phyloP scores from a whole-genome alignment of 2,113 vertebrate genomes.

The Diphyllodes magnificus region DNA sequence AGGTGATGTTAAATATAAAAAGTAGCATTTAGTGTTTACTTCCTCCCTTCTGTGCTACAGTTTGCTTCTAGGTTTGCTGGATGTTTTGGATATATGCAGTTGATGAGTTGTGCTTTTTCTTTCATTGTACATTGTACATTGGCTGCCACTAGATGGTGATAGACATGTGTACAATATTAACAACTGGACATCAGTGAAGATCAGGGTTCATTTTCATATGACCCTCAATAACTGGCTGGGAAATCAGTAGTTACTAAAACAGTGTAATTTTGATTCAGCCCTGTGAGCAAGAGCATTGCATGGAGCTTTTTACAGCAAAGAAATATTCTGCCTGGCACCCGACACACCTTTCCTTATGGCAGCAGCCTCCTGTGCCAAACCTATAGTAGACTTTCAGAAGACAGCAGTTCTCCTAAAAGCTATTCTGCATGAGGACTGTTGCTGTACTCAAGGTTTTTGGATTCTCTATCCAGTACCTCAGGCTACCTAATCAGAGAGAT shows the following conservation, averaged over 20 bases:
- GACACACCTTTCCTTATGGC: not conserved
- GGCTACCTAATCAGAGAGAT: not conserved
- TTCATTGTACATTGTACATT: not conserved
- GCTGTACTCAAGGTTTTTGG: not conserved
- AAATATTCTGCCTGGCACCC: not conserved
- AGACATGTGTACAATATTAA: slow-evolving; percentile 12
- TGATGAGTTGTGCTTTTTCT: not conserved
- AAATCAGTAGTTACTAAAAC: not conserved
- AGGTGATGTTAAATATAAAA: not conserved
- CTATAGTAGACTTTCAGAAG: not conserved
- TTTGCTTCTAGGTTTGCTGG: not conserved
- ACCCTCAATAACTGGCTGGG: not conserved
- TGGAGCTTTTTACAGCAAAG: not conserved
- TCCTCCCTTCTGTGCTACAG: not conserved
- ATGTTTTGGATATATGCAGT: not conserved
- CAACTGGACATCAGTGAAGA: not conserved
- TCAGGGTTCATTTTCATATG: not conserved
- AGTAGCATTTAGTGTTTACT: not conserved
- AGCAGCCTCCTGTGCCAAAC: not conserved
- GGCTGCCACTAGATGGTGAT: slow-evolving; percentile 61
- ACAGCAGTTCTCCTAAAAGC: not conserved
- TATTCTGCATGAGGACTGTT: not conserved
- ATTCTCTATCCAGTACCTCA: not conserved
- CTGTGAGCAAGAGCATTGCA: not conserved
- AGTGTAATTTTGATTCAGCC: not conserved